Conservation (phyloP, 2,888 invertebrate species). For the Cacoxenus indagator region DNA sequence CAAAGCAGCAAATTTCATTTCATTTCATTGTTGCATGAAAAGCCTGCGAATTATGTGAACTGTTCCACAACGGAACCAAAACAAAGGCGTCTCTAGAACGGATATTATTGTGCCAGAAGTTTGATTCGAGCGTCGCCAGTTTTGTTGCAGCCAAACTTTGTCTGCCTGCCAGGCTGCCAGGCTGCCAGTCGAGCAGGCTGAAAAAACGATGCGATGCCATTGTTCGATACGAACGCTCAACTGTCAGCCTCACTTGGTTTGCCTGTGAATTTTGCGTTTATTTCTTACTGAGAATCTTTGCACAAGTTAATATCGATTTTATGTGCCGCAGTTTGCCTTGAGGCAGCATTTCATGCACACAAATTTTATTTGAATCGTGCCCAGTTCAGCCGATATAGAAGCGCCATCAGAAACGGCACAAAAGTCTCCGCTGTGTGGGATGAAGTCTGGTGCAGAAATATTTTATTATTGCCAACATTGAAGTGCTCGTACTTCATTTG, state of each 20-base stretch:
- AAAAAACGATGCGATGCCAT: too few relatives aligned
- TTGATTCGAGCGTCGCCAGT: not conserved
- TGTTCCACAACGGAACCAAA: not conserved
- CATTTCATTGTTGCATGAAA: not conserved
- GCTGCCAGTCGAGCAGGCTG: not conserved
- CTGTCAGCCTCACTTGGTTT: not conserved
- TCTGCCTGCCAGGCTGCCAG: not conserved
- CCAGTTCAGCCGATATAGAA: not conserved
- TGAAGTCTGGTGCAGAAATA: not conserved
- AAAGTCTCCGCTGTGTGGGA: too few relatives aligned
- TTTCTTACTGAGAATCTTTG: not conserved
- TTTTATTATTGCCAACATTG: conserved; percentile 32
- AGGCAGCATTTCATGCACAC: not conserved
- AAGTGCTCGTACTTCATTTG: not conserved
- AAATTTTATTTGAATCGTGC: not conserved
- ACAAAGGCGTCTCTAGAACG: not conserved
- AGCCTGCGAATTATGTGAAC: not conserved
- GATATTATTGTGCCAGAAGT: not conserved
- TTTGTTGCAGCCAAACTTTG: not conserved
- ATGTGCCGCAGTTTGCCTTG: not conserved
- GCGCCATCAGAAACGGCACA: not conserved
- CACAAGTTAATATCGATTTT: conserved; percentile 3
- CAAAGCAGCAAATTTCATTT: not conserved
- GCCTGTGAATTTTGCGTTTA: not conserved
- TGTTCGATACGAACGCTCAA: not conserved